phyloP scores from a whole-genome alignment of 2,113 vertebrate species.

The Pogona vitticeps region DNA sequence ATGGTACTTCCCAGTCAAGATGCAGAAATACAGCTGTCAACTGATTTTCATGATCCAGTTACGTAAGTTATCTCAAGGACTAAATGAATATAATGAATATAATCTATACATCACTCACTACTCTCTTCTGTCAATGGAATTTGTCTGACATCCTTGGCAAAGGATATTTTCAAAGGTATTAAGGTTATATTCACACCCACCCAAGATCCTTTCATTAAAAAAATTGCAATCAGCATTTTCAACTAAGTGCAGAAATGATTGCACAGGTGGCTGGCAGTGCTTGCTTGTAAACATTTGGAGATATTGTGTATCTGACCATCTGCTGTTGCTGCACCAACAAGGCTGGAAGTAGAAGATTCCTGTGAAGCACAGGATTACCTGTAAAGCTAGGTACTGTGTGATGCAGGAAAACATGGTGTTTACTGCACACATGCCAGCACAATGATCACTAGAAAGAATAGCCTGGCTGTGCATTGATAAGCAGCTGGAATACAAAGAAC shows the following conservation, averaged over 20 bases:
- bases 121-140: not conserved
- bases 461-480: not conserved
- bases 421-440: not conserved
- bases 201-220: not conserved
- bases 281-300: not conserved
- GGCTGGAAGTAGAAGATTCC: not conserved
- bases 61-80: not conserved
- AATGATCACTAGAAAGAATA: not conserved
- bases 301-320: not conserved
- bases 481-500: too few species aligned
- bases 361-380: not conserved
- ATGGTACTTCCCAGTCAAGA: not conserved
- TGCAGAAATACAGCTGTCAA: not conserved
- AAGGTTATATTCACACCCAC: not conserved
- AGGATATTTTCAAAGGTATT: not conserved
- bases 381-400: not conserved
- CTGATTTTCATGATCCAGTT: not conserved
- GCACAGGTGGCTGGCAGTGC: not conserved
- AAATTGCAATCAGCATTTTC: not conserved
- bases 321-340: not conserved
- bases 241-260: not conserved
- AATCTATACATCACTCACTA: too few species aligned
- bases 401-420: not conserved
- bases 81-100: not conserved
- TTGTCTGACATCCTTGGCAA: not conserved